phyloP scores from a whole-genome alignment of 1,140 invertebrate genomes.

The Phocides pigmalion region DNA sequence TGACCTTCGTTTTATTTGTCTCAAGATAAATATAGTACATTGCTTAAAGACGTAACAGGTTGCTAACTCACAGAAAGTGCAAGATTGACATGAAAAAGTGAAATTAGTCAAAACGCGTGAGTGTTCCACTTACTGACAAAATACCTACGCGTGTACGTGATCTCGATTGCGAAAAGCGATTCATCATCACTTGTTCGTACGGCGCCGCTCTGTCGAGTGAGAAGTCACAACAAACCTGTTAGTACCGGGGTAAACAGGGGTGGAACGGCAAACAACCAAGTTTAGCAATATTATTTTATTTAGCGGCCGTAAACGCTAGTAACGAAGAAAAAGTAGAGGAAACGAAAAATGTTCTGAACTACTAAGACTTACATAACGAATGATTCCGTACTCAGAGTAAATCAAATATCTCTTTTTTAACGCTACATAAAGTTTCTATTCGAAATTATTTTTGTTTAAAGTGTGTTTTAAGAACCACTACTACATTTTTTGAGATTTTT shows the following conservation, averaged over 20 bases:
- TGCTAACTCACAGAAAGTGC: conserved; percentile 32
- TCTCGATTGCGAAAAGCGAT: conserved; percentile 60
- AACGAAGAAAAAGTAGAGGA: neutral
- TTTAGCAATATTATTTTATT: conserved; percentile 23
- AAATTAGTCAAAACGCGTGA: conserved; percentile 67
- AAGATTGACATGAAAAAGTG: conserved; percentile 51
- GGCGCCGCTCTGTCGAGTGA: conserved; percentile 51
- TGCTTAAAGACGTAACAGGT: neutral
- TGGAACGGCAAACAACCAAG: conserved; percentile 21
- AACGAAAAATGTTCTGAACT: neutral
- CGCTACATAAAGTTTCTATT: no score
- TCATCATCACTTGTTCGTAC: conserved; percentile 60
- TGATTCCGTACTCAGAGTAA: no score
- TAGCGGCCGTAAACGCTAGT: conserved; percentile 8
- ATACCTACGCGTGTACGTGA: conserved; percentile 49
- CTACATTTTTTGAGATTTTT: no score
- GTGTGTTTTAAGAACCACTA: no score
- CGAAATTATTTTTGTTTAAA: no score
- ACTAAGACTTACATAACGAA: no score
- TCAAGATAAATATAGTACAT: neutral
- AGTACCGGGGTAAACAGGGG: conserved; percentile 25
- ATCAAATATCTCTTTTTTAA: no score
- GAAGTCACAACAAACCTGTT: conserved; percentile 53
- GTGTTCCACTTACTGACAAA: conserved; percentile 57
- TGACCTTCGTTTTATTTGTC: neutral